phyloP scores from a whole-genome alignment of 2,113 vertebrate species.

The Neotragus moschatus region DNA sequence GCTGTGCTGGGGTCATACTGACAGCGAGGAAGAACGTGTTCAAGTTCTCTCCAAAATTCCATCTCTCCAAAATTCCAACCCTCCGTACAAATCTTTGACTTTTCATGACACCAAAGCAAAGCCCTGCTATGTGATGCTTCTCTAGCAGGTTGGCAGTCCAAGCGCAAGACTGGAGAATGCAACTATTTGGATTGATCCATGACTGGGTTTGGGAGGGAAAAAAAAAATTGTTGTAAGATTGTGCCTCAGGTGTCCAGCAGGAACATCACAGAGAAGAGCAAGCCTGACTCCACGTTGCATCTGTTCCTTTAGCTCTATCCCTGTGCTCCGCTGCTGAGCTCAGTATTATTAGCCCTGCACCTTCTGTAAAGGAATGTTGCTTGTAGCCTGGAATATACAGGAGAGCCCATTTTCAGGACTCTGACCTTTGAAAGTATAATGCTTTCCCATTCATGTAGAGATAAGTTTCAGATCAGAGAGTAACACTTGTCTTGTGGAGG shows the following conservation, averaged over 20 bases:
- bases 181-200: neutral
- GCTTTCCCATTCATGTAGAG: neutral
- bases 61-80: neutral
- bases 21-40: neutral
- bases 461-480: neutral
- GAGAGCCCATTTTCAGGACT: neutral
- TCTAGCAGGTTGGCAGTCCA: neutral
- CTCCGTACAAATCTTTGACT: neutral
- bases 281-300: neutral
- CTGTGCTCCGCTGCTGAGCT: neutral
- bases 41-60: no score
- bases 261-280: neutral
- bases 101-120: neutral
- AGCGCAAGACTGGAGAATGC: neutral
- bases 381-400: neutral
- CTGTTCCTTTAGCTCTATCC: neutral
- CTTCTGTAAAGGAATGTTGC: neutral
- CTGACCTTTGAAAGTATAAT: neutral
- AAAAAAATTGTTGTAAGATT: neutral
- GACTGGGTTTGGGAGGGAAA: no score
- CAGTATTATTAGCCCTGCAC: neutral
- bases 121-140: neutral
- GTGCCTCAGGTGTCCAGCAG: neutral
- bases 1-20: neutral
- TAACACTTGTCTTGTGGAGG: neutral